Base-by-base conservation (phyloP, 2,888 invertebrate genomes). In the Catocala sponsa region DNA sequence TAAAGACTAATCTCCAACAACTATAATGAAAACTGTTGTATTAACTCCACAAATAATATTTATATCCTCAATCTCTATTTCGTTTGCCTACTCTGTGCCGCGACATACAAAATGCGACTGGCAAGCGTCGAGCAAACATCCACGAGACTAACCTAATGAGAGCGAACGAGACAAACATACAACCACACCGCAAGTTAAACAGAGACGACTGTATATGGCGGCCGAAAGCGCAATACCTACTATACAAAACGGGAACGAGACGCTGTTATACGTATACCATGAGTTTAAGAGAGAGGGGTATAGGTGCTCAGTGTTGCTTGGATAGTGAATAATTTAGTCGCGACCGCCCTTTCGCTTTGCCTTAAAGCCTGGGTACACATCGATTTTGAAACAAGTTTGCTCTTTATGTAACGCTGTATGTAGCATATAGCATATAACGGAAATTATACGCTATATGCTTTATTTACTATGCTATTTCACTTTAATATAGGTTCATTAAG, bases 111-210 rank as follows among this genome's bases (percentile, higher is more conserved):
- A 90, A 89, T 83, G 86, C 87, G 90, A 88, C 92, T 91, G 93
- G 76, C 91, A 94, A 94, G 74, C 92, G 93, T 92, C 88, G 85
- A 76, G 88, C 89, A 94, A 94, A 93, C 92, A 85, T 82, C 89
- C 82, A 74, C 79, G 77, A 80, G 85, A 88, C 92, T 94, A 94
- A 94, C 93, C 93, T 94, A 94, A 94, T 94, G 92, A 94, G 91
- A 89, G 89, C 74, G 84, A 93, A 76, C 69, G 90, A 83, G 90
- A 92, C 79, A 68, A 67, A 68, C 58, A 68, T 78, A 91, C 68
- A 71, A 66, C 12, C 4, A 0, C 0, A n/a, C 41, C 35, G 0
- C 62, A 69, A 5, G 55, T 9, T 57, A 55, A 80, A 91, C 50
- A 56, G 88, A 79, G 90, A 87, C 82, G 62, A 90, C 85, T 69